A percentile compares a stretch with the other conserved stretches of the same genome.
Conservation (phyloP, 2,888 invertebrate genomes). For the Callosobruchus maculatus region DNA sequence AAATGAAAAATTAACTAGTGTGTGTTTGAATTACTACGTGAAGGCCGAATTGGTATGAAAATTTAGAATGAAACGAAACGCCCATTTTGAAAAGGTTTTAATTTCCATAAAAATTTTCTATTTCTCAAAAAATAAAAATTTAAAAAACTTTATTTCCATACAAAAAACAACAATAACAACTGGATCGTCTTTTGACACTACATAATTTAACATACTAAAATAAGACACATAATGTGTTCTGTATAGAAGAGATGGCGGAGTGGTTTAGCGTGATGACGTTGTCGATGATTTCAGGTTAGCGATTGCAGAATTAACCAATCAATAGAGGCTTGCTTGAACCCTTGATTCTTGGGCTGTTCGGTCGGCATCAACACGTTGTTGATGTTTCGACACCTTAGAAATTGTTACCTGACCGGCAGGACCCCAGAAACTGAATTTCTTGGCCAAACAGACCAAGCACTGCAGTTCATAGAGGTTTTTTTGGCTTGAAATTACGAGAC, state of each 20-base stretch:
- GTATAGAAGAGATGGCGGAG: neutral
- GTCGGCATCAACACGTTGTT: too few relatives aligned
- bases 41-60: neutral
- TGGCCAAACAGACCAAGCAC: too few relatives aligned
- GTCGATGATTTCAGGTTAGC: neutral
- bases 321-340: neutral
- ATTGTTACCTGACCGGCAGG: too few relatives aligned
- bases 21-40: neutral
- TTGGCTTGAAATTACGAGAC: too few relatives aligned
- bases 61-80: conserved; percentile 20
- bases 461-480: too few relatives aligned
- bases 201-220: neutral
- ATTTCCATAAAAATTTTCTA: conserved; percentile 10
- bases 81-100: conserved; percentile 11
- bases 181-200: neutral
- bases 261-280: neutral
- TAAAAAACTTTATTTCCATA: conserved; percentile 14
- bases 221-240: neutral
- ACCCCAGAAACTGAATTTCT: too few relatives aligned
- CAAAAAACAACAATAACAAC: conserved; percentile 14
- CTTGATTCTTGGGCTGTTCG: too few relatives aligned
- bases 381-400: too few relatives aligned
- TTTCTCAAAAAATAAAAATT: conserved; percentile 19
- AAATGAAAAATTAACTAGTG: neutral
- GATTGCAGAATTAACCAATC: neutral